Evolutionary conservation across 2,888 invertebrate genomes (phyloP), one percentile per base, ranked within the genome.

Genomic region (Prenolepis imparis): DNA sequence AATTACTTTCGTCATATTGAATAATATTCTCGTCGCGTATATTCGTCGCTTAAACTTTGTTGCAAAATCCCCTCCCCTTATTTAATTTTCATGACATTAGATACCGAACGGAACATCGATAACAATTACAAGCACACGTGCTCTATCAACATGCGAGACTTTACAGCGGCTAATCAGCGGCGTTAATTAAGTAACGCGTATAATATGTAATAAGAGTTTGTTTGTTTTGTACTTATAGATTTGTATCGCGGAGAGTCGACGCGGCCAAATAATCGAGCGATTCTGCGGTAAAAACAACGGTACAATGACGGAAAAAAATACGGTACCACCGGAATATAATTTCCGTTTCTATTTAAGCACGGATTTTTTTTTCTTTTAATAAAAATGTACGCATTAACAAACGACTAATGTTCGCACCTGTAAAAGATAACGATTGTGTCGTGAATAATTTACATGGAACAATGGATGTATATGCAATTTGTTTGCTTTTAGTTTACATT

Each of bases 371-470:
- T 57, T 21, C 18, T 24, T n/a, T 77, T 24, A 8, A 57, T 9
- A 28, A 28, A 28, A 28, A 28, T 28, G 28, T 28, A 6, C 5
- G n/a, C 28, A 39, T 41, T 39, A 32, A 77, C 67, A 28, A 77
- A 41, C n/a, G 28, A 48, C 48, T 66, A 41, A 18, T 21, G 21
- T 24, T 39, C 12, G 28, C 28, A 57, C 67, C 28, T 39, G 39
- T 28, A 55, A 28, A 67, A 67, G 52, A 77, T 77, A 67, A 67
- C 24, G 12, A 41, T 15, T n/a, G 24, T n/a, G 24, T 63, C 32
- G 32, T 9, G 77, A 77, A 67, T 77, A 77, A 77, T 77, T 77
- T 77, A 57, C 36, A 24, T 24, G 12, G 1, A 11, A 64, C 48
- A 24, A 24, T 18, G 52, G 4, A 52, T 8, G 5, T 39, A 41